Percentiles rank a stretch among this genome's conserved stretches.
Evolutionary conservation across 1,140 invertebrate species (phyloP).

Genomic region (Drosophila santomea): DNA sequence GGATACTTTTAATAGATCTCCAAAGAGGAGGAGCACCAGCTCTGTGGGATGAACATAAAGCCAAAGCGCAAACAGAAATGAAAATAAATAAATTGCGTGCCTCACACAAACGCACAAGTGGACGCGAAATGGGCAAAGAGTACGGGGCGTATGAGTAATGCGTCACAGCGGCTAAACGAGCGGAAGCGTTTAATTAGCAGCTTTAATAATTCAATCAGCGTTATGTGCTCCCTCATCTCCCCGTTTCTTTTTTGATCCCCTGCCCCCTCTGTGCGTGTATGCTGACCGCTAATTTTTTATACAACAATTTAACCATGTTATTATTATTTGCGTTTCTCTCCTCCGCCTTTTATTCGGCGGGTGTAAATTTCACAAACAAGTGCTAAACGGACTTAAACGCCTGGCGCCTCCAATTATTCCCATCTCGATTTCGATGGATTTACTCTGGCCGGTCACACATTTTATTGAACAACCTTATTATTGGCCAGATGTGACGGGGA

Average conservation of each 20-base stretch:
- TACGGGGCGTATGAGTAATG: conserved; percentile 69
- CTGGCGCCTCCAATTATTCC: conserved; percentile 50
- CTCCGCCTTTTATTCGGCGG: conserved; percentile 16
- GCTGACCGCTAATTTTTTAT: conserved; percentile 66
- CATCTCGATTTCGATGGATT: conserved; percentile 52
- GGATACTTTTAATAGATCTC: background rate
- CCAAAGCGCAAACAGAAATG: conserved; percentile 59
- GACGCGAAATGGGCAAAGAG: conserved; percentile 16
- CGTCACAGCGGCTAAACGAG: conserved; percentile 67
- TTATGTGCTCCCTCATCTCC: conserved; percentile 7
- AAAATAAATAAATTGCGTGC: conserved; percentile 80
- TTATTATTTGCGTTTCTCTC: conserved; percentile 14
- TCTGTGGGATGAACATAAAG: background rate
- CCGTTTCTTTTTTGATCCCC: background rate
- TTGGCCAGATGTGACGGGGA: conserved; percentile 14
- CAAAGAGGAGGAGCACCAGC: background rate
- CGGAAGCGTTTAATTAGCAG: conserved; percentile 80
- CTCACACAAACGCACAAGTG: background rate
- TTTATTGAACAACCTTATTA: conserved; percentile 46
- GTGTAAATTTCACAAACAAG: conserved; percentile 56
- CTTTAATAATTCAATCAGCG: conserved; percentile 80
- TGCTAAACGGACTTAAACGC: conserved; percentile 64
- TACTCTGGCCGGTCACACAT: conserved; percentile 46
- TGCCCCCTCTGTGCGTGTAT: conserved; percentile 12
- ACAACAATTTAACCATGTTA: conserved; percentile 54